phyloP scores from a whole-genome alignment of 1,140 invertebrate genomes.

The Sycophila sp. region DNA sequence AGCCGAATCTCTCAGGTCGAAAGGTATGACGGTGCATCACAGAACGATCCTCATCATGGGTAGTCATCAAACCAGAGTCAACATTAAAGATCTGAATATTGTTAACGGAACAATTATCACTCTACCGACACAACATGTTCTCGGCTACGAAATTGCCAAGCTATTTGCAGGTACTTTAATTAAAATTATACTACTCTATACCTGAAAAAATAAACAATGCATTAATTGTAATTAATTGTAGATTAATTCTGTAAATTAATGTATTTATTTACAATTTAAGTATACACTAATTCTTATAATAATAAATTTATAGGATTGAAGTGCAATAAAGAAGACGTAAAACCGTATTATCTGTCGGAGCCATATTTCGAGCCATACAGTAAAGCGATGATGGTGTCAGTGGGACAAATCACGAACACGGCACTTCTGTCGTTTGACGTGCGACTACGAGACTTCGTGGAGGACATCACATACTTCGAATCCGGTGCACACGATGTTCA shows the following conservation, averaged over 20 bases:
- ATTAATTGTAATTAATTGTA: too few species aligned
- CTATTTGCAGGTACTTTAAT: slow-evolving; percentile 53
- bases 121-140: slow-evolving; percentile 59
- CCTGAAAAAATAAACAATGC: background rate
- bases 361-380: slow-evolving; percentile 62
- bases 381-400: slow-evolving; percentile 58
- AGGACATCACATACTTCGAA: slow-evolving; percentile 63
- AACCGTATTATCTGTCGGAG: slow-evolving; percentile 60
- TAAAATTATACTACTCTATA: too few species aligned
- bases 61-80: slow-evolving; percentile 51
- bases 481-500: slow-evolving; percentile 49
- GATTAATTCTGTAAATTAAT: background rate
- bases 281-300: background rate
- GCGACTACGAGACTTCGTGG: slow-evolving; percentile 57
- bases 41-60: slow-evolving; percentile 56
- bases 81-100: slow-evolving; percentile 46
- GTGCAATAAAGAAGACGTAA: slow-evolving; percentile 53
- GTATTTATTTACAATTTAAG: background rate
- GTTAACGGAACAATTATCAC: slow-evolving; percentile 53
- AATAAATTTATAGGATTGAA: slow-evolving; percentile 44
- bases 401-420: slow-evolving; percentile 55
- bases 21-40: slow-evolving; percentile 47
- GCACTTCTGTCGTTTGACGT: slow-evolving; percentile 59
- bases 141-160: slow-evolving; percentile 61
- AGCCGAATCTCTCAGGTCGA: slow-evolving; percentile 45